Evolutionary conservation across 2,113 vertebrate species (phyloP), one percentile per base, ranked within the genome.

Genomic region (Acanthochromis polyacanthus): DNA sequence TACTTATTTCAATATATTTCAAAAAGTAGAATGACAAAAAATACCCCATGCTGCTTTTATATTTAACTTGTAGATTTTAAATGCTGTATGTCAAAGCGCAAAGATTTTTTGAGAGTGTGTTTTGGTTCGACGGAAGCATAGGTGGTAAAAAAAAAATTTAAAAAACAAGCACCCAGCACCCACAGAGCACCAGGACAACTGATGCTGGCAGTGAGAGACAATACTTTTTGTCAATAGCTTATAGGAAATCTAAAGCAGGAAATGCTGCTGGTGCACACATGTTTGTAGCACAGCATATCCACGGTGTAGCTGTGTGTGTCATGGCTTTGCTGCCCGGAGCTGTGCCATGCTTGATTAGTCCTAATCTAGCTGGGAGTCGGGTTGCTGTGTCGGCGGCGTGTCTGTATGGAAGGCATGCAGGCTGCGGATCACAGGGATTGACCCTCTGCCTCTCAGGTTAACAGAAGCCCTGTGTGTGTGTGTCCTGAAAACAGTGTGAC

Each of bases 381-480:
- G 93, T 94, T 94, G 88, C 94, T 68, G 91, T 93, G 92, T 92
- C 60, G 78, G 84, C 88, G 79, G 80, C 88, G 69, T 90, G 89
- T 93, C 87, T 88, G 83, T 87, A 89, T 89, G 90, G 92, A 91
- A 91, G 86, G 91, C 89, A 94, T 94, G 92, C 89, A 89, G 93
- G 92, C 91, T 70, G 64, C 50, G 83, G 87, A 92, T 94, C 90
- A 93, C 88, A 88, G 86, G 90, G 91, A 93, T 94, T 94, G 94
- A 94, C 94, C 93, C 88, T 63, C 80, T 72, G 85, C 88, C 91
- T 92, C 91, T 93, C 90, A 89, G 93, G 94, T 95, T 95, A 94
- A 94, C 93, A 93, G 94, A 94, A 94, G 93, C 94, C 62, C 65
- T 36, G 28, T 69, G 38, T 71, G 81, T 80, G 72, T 48, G 52